Percentiles rank a stretch among this genome's conserved stretches.
phyloP scores from a whole-genome alignment of 2,797 vertebrate species.

The Cossypha niveicapilla region DNA sequence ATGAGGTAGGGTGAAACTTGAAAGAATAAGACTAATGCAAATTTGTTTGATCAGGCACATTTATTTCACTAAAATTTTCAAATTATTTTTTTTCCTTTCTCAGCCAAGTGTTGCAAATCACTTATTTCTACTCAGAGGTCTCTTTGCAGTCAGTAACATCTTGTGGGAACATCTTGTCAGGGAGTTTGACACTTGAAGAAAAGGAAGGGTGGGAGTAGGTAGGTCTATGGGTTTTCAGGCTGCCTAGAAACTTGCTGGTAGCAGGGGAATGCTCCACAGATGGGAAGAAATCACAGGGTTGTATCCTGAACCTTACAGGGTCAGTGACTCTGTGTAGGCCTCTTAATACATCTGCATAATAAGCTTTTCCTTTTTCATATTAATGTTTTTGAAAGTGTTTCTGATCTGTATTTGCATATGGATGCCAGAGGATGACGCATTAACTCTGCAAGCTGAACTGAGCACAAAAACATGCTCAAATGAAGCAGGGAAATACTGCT shows the following conservation, averaged over 20 bases:
- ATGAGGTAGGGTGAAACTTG: neutral
- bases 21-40: neutral
- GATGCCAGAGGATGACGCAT: neutral
- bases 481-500: neutral
- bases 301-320: neutral
- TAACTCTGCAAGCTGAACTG: neutral
- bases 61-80: neutral
- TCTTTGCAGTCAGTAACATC: neutral
- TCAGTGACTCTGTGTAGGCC: neutral
- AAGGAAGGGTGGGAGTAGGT: neutral
- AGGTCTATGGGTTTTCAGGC: neutral
- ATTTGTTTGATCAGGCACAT: neutral
- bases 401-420: neutral
- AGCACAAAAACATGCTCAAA: neutral
- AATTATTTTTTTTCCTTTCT: neutral
- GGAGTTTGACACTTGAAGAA: neutral
- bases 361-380: neutral
- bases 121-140: neutral
- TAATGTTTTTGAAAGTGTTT: neutral
- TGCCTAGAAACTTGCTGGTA: neutral
- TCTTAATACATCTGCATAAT: neutral
- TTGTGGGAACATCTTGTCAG: neutral
- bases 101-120: neutral
- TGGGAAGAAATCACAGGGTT: neutral
- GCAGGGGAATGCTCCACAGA: neutral